Evolutionary conservation across 2,888 invertebrate species (phyloP), one percentile per base, ranked within the genome.

Genomic region (Metellina segmentata): DNA sequence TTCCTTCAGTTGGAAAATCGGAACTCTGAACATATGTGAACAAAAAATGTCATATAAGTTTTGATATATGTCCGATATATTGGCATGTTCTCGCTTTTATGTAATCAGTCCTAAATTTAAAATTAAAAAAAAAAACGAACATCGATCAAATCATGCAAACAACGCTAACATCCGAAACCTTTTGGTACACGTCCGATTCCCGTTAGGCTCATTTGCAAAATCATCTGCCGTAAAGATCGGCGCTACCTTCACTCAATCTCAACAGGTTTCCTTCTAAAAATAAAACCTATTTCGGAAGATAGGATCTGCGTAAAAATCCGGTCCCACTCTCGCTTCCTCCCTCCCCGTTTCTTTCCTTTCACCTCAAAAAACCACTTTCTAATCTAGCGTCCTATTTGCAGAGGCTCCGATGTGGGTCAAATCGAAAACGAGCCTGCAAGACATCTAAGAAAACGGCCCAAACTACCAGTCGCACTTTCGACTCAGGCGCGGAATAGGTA

Each of bases 381-480:
- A 89, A 89, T 89, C 89, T 79, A n/a, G 53, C 89, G 89, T 89
- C 89, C 89, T 71, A 89, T 89, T 89, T 89, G 89, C 83, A 89
- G 89, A 85, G 49, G 34, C 20, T 69, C 69, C 72, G 52, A 89
- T 89, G 89, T 89, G 79, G 89, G 89, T 89, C 89, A 89, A 70
- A 77, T 16, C 34, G 82, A 70, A 77, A 89, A 72, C 78, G 78
- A 72, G 78, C 53, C 71, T 72, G 34, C 51, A 74, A 79, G 81
- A 72, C 77, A 78, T 79, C 78, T 79, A 79, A 90, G 81, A 81
- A 85, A 85, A 85, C 49, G 74, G 83, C 7, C 75, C 53, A 75
- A 34, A 78, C 77, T 74, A 90, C 78, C 89, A 90, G 89, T 90
- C 72, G 83, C 72, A 74, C 71, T 77, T 61, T 85, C 78, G 71